Percentiles rank a stretch among this genome's conserved stretches.
These are phyloP conservation scores for Drosophila tani DNA, from an alignment of 1,140 invertebrate genomes.

Conservation along the genomic window DNA sequence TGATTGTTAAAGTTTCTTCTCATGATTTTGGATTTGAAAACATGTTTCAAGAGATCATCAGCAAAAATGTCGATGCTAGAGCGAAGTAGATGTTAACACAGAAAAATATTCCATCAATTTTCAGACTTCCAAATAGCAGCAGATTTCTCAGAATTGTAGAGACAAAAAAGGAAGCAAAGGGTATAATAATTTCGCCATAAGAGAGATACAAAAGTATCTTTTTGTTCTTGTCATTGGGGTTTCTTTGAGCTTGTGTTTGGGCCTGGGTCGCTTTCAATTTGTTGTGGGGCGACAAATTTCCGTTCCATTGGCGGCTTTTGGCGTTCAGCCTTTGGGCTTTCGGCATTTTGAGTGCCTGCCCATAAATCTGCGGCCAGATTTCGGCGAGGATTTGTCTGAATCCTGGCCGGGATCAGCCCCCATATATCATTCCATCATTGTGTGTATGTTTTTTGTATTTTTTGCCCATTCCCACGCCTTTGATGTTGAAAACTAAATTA, in stretches of 20 bases:
- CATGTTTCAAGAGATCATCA: background rate
- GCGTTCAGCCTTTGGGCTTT: slow-evolving; percentile 23
- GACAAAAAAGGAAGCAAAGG: slow-evolving; percentile 2
- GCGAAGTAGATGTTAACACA: background rate
- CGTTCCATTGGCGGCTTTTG: slow-evolving; percentile 72
- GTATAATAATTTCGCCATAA: slow-evolving; percentile 7
- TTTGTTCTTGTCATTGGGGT: slow-evolving; percentile 27
- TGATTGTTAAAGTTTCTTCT: background rate
- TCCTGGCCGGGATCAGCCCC: slow-evolving; percentile 49
- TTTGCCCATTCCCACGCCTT: slow-evolving; percentile 72
- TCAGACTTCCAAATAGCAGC: background rate
- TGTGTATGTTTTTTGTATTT: slow-evolving; percentile 34
- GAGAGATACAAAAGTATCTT: background rate
- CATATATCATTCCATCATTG: slow-evolving; percentile 64
- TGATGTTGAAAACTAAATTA: slow-evolving; percentile 82
- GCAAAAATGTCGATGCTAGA: background rate
- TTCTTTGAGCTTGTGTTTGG: slow-evolving; percentile 10
- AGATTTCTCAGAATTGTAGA: slow-evolving; percentile 15
- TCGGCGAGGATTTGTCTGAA: slow-evolving; percentile 65
- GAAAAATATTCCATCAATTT: slow-evolving; percentile 1
- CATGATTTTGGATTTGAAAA: background rate
- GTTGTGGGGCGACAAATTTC: slow-evolving; percentile 76
- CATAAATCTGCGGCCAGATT: slow-evolving; percentile 63
- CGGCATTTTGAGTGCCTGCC: slow-evolving; percentile 34
- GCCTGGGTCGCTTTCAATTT: slow-evolving; percentile 61